A percentile compares a stretch with the other conserved stretches of the same genome.
Conservation (phyloP, 2,113 vertebrate genomes). For the Calidris pugnax region DNA sequence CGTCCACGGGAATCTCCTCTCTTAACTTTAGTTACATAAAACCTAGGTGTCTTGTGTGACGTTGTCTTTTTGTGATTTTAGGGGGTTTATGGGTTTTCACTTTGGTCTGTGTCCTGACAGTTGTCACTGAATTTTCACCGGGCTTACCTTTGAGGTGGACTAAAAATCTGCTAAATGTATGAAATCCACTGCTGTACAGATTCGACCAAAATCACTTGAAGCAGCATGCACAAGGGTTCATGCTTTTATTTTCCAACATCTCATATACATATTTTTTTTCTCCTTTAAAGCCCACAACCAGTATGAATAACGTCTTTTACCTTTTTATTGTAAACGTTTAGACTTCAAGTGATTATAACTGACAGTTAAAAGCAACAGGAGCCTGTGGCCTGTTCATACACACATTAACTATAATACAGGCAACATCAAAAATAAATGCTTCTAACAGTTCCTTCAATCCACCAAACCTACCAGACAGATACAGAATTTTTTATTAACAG, state of each 20-base stretch:
- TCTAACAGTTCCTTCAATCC: not conserved
- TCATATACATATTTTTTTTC: not conserved
- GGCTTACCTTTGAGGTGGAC: not conserved
- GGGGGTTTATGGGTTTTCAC: not conserved
- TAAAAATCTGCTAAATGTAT: not conserved
- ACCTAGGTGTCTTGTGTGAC: not conserved
- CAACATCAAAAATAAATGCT: slow-evolving; percentile 55
- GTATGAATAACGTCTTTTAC: slow-evolving; percentile 64
- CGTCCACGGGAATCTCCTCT: not conserved
- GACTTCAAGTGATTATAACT: slow-evolving; percentile 61
- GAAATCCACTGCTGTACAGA: not conserved
- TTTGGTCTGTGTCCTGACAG: not conserved
- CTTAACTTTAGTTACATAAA: not conserved
- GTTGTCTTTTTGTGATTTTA: accelerated
- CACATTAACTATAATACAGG: slow-evolving; percentile 43
- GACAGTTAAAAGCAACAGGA: slow-evolving; percentile 67
- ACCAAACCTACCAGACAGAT: not conserved
- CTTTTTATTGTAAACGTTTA: slow-evolving; percentile 67
- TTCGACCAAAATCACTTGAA: not conserved
- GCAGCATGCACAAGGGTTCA: not conserved
- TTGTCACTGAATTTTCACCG: not conserved
- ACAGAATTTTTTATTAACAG: not conserved
- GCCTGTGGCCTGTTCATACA: slow-evolving; percentile 19
- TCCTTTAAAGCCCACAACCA: not conserved
- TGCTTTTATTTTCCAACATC: slow-evolving; percentile 27